Base-by-base conservation (phyloP, 2,113 vertebrate species). In the Prionailurus viverrinus region DNA sequence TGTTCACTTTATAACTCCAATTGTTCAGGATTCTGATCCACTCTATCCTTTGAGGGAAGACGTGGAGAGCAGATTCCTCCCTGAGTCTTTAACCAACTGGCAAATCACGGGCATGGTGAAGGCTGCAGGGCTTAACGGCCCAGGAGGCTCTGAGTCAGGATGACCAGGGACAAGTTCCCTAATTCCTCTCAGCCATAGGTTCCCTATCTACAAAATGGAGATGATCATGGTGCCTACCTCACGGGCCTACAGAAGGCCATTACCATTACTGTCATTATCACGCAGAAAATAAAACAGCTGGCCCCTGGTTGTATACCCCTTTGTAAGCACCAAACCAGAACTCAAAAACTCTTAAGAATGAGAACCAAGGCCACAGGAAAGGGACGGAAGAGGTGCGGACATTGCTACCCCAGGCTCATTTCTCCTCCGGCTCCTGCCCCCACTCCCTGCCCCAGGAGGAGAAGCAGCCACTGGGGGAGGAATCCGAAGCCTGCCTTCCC, bases 41-140 rank as follows among this genome's bases (percentile, higher is more conserved):
- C 51, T n/a, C 53, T 93, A 65, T 41, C 92, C 73, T 90, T 84
- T 15, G 21, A 68, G 71, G 66, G 66, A 94, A 92, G 91, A 65
- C 55, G 84, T 74, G 92, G 71, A 65, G 3, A 79, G n/a, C 18
- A 84, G 41, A 82, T 36, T 94, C 45, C 68, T 95, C 48, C 41
- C 2, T 80, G 10, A 69, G 19, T 68, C 89, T 91, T 89, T 33
- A 89, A 58, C 53, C 48, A 88, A 15, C 0, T 55, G 45, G 81
- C 19, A 25, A 89, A 92, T n/a, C 25, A 51, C 0, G 13, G 36
- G 21, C 58, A 55, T 7, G 14, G 36, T 53, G 29, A 86, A 78
- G 73, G 82, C 27, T 86, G 76, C 0, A 58, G 66, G 55, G 8
- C 27, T 87, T 76, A 69, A 8, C 0, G 23, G 27, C 11, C 0